Percentiles rank a stretch among this genome's conserved stretches.
These are phyloP conservation scores for Sternotherus odoratus DNA, from an alignment of 2,797 vertebrate species.

Conservation along the genomic window DNA sequence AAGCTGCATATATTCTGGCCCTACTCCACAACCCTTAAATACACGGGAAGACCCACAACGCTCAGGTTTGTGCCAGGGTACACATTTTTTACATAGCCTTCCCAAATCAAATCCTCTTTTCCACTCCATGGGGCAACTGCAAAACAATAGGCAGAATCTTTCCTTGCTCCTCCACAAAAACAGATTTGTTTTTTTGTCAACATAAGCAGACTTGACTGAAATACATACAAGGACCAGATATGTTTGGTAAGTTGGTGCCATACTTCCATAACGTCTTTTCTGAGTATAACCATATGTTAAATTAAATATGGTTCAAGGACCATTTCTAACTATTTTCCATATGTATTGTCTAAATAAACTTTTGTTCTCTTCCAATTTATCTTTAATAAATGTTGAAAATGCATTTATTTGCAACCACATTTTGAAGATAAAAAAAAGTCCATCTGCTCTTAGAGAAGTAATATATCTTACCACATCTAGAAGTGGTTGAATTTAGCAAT, in stretches of 20 bases:
- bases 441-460: background rate
- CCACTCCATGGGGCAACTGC: accelerated
- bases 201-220: background rate
- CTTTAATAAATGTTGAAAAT: background rate
- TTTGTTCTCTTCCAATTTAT: background rate
- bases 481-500: background rate
- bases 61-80: background rate
- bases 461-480: background rate
- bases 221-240: background rate
- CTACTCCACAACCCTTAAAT: background rate
- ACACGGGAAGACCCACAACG: background rate
- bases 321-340: background rate
- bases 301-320: background rate
- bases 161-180: background rate
- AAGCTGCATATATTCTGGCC: background rate
- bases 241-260: background rate
- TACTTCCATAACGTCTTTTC: background rate
- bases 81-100: background rate
- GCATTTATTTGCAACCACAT: background rate
- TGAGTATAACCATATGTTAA: background rate
- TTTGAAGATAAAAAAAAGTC: background rate
- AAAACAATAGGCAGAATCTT: background rate
- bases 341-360: background rate
- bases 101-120: background rate
- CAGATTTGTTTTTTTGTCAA: accelerated